Base-by-base conservation (phyloP, 2,888 invertebrate genomes). In the Dexiosoma caninum region DNA sequence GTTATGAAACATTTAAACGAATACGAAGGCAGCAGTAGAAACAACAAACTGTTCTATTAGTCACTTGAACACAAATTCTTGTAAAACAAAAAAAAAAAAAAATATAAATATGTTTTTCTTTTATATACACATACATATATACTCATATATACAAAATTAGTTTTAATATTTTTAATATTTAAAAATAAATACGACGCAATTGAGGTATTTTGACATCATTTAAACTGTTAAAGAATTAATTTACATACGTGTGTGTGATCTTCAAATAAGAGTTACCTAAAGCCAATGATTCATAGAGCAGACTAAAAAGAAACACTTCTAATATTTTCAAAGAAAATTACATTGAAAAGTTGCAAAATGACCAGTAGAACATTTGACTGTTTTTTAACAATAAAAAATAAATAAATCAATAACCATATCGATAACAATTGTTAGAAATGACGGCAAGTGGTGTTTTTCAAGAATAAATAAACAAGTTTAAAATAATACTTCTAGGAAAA, bases 151-250 rank as follows among this genome's bases (percentile, higher is more conserved):
- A 27, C 6, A 44, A 42, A 46, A 30, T 19, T 30, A 23, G 27
- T 7, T 59, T 70, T 19, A 12, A 1, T 32, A 23, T 16, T 55
- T 55, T 14, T 57, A 10, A 3, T 40, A 21, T 37, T 16, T 53
- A 42, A 30, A 40, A 49, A 19, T 14, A 62, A 37, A 42, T 32
- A 12, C 30, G 30, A 37, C 77, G 70, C 35, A 59, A 59, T 78
- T 64, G 40, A 16, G 59, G 40, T 27, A 57, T 57, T 62, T 76
- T 44, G 35, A 60, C 51, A 60, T 60, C 76, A 67, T 53, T 35
- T 35, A 8, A 27, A 21, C 9, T 27, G 40, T 35, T 5, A 27
- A n/a, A 64, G 21, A 59, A 49, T 19, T 60, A 8, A 6, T 21
- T 30, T 55, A 42, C 42, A 21, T 46, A 16, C 42, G 27, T 40